Evolutionary conservation across 2,797 vertebrate genomes (phyloP).

Genomic region (Lagodon rhomboides): DNA sequence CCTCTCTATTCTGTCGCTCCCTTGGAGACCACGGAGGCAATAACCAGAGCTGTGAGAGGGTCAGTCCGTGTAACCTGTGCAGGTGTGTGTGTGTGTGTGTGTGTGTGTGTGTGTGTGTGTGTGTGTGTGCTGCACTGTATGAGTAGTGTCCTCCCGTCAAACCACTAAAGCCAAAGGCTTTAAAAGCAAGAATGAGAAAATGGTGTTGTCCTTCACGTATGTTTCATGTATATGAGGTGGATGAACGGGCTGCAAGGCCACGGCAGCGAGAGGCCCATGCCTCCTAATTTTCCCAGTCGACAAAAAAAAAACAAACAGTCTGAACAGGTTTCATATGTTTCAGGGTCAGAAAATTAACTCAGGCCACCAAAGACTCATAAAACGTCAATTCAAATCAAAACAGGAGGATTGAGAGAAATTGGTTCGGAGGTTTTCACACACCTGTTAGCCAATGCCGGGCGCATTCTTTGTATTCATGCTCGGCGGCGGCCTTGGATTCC

Average conservation of each 20-base stretch:
- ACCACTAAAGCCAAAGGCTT: conserved; percentile 40
- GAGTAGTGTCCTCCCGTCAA: conserved; percentile 38
- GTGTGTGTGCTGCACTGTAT: conserved; percentile 19
- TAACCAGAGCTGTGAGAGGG: conserved; percentile 74
- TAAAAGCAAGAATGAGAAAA: conserved; percentile 38
- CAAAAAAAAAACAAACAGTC: conserved; percentile 26
- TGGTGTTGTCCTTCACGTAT: conserved; percentile 41
- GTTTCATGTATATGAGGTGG: conserved; percentile 36
- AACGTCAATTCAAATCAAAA: conserved; percentile 58
- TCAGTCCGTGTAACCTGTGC: conserved; percentile 61
- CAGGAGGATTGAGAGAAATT: conserved; percentile 50
- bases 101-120: conserved; percentile 11
- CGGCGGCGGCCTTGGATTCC: conserved; percentile 66
- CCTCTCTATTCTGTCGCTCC: conserved; percentile 63
- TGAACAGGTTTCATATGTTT: conserved; percentile 18
- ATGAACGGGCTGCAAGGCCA: conserved; percentile 18
- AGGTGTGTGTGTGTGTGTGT: conserved; percentile 31
- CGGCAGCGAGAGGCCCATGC: conserved; percentile 22
- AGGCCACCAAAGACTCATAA: conserved; percentile 38
- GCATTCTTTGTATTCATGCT: conserved; percentile 69
- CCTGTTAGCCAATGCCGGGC: conserved; percentile 60
- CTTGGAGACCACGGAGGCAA: conserved; percentile 74
- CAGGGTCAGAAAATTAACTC: conserved; percentile 58
- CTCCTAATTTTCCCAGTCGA: conserved; percentile 46
- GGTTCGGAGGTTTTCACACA: conserved; percentile 52